These are phyloP conservation scores for Mastigias papua DNA, from an alignment of 30 jellyfish, hydroid and myxozoan species.

Conservation along the genomic window DNA sequence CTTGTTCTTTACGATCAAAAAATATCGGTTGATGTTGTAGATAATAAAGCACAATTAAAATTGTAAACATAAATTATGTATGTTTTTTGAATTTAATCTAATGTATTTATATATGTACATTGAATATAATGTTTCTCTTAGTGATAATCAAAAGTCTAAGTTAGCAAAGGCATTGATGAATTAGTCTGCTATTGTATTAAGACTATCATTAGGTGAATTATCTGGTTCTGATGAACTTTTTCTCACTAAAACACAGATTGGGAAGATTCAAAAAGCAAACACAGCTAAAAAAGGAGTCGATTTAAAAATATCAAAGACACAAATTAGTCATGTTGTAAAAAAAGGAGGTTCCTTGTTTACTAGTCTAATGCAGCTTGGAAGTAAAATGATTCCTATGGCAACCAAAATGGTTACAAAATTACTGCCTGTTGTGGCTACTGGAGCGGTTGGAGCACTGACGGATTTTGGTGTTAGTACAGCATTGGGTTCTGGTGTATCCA, in stretches of 20 bases:
- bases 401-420: constrained; percentile 54
- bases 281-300: constrained; percentile 28
- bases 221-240: constrained; percentile 63
- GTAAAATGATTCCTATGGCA: constrained; percentile 42
- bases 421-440: constrained; percentile 35
- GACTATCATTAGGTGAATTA: constrained; percentile 33
- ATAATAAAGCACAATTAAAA: neutral
- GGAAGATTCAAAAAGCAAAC: constrained; percentile 41
- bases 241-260: constrained; percentile 58
- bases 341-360: constrained; percentile 58
- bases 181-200: constrained; percentile 38
- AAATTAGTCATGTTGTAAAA: constrained; percentile 50
- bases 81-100: constrained; percentile 13
- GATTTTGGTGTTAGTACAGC: constrained; percentile 49
- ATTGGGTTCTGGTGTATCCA: constrained; percentile 52
- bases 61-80: constrained; percentile 28
- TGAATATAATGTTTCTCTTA: constrained; percentile 35
- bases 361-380: constrained; percentile 38
- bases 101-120: constrained; percentile 25
- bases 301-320: constrained; percentile 45
- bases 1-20: no score
- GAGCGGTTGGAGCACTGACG: constrained; percentile 26
- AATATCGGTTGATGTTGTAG: no score
- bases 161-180: constrained; percentile 57
- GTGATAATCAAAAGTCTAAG: constrained; percentile 51